Percentiles rank a stretch among this genome's conserved stretches.
Evolutionary conservation across 1,140 invertebrate genomes (phyloP).

Genomic region (Procambarus virginalis): DNA sequence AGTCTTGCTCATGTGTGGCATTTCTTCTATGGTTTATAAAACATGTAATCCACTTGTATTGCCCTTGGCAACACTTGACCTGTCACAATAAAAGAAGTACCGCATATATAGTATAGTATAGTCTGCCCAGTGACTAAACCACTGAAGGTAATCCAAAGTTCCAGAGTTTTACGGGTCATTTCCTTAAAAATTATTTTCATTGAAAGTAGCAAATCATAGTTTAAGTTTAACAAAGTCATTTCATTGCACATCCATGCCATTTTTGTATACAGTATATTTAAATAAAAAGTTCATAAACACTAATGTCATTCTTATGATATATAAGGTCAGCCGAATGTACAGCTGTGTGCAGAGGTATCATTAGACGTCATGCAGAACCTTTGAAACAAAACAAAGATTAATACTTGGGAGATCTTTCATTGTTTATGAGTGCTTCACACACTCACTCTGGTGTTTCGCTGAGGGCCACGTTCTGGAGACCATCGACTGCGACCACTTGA

Average conservation of each 20-base stretch:
- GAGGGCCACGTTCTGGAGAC: slow-evolving; percentile 35
- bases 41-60: no score
- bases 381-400: slow-evolving; percentile 11
- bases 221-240: background rate
- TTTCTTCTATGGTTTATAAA: no score
- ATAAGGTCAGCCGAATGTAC: background rate
- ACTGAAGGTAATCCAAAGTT: no score
- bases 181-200: no score
- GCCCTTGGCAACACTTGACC: no score
- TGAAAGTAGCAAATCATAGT: no score
- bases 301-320: background rate
- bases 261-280: background rate
- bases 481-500: slow-evolving; percentile 17
- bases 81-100: no score
- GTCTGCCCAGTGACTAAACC: no score
- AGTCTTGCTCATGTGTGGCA: no score
- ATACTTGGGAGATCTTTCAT: slow-evolving; percentile 6
- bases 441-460: slow-evolving; percentile 25
- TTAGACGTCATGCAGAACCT: slow-evolving; percentile 13
- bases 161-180: no score
- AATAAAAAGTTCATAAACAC: background rate
- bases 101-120: no score
- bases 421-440: slow-evolving; percentile 1
- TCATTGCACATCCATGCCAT: background rate
- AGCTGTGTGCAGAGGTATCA: background rate